Evolutionary conservation across 2,113 vertebrate genomes (phyloP), one percentile per base, ranked within the genome.

Genomic region (Genyomyrus donnyi): DNA sequence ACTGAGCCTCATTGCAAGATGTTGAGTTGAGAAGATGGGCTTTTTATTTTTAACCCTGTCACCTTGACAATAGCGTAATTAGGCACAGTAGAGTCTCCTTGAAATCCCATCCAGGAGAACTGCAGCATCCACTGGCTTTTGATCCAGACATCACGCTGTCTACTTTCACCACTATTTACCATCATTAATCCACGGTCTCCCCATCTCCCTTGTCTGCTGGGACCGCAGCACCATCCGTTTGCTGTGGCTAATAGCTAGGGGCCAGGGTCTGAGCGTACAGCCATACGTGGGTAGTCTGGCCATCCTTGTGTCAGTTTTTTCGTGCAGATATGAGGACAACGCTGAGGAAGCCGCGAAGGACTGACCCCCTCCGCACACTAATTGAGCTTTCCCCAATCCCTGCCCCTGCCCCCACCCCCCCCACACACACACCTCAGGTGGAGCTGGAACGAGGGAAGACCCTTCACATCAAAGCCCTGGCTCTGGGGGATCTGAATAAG

Each of bases 381-480:
- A 27, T 13, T 70, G n/a, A 70, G 62, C n/a, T 70, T 70, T 66
- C n/a, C n/a, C 9, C n/a, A 27, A 66, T 66, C n/a, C 85, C 49
- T n/a, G 24, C 62, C 35, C 46, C 31, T 1, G 31, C 31, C 31
- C 31, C 31, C 31, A 1, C 86, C 45, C 56, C 39, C 15, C 56
- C 50, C 39, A 2, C 39, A 39, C 39, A 39, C 39, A 10, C 56
- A 1, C 80, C 88, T 50, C 94, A 98, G 98, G 98, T 98, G 93
- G 97, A 98, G 93, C 94, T 98, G 93, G 98, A 98, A 92, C 93
- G 97, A 87, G 98, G 98, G 17, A 98, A 98, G 93, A 98, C 94
- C 0, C 96, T 98, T 39, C 97, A 98, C 94, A 98, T 98, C 93
- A 98, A 98, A 93, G 97, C 98, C 4, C 93, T 98, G 90, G 97